Percentiles rank a stretch among this genome's conserved stretches.
Conservation (phyloP, 2,113 vertebrate species). For the Melanotaenia duboulayi region DNA sequence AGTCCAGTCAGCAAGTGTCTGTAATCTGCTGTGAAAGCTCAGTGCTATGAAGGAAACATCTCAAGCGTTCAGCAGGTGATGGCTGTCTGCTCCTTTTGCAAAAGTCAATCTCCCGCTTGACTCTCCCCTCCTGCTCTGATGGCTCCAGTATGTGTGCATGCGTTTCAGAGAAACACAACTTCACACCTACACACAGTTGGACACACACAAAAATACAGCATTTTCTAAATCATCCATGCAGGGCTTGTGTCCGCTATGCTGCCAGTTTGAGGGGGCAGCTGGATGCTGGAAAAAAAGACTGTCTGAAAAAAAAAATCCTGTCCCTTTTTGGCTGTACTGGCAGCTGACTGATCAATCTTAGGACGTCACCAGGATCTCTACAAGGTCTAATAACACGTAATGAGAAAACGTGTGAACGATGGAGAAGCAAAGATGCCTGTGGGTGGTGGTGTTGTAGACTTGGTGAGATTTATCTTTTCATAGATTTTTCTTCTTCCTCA, state of each 20-base stretch:
- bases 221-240: slow-evolving; percentile 45
- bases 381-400: slow-evolving; percentile 15
- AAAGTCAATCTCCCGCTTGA: slow-evolving; percentile 74
- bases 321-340: slow-evolving; percentile 43
- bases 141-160: slow-evolving; percentile 18
- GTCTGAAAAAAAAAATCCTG: slow-evolving; percentile 37
- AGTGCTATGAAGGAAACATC: slow-evolving; percentile 66
- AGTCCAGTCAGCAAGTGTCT: slow-evolving; percentile 55
- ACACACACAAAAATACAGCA: slow-evolving; percentile 24
- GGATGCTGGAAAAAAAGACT: no score
- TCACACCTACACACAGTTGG: slow-evolving; percentile 38
- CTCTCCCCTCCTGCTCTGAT: slow-evolving; percentile 57
- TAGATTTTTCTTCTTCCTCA: not conserved
- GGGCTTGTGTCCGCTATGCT: slow-evolving; percentile 37
- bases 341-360: slow-evolving; percentile 63
- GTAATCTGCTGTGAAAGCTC: slow-evolving; percentile 72
- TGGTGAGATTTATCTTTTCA: slow-evolving; percentile 6
- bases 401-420: slow-evolving; percentile 3
- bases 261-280: slow-evolving; percentile 36
- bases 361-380: slow-evolving; percentile 3
- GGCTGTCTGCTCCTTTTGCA: slow-evolving; percentile 62
- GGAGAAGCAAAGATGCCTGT: not conserved
- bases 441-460: no score
- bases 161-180: slow-evolving; percentile 16
- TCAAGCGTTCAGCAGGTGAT: slow-evolving; percentile 63